Evolutionary conservation across 1,140 invertebrate species (phyloP).

Genomic region (Meloidogyne exigua): DNA sequence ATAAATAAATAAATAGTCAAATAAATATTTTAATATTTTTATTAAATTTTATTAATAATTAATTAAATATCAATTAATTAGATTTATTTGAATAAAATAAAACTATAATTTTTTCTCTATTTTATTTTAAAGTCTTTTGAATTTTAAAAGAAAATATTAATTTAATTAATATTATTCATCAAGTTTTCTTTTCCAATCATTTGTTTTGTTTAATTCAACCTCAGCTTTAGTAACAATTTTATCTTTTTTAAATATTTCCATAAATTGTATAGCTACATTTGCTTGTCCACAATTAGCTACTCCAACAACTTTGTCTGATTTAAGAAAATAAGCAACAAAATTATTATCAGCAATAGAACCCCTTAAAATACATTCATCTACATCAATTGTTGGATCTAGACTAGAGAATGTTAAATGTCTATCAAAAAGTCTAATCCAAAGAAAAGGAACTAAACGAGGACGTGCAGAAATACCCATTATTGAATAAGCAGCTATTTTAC

Average conservation of each 20-base stretch:
- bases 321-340: slow-evolving; percentile 13
- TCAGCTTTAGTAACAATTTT: slow-evolving; percentile 7
- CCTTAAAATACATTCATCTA: slow-evolving; percentile 10
- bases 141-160: neutral
- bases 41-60: too few relatives aligned
- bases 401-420: slow-evolving; percentile 16
- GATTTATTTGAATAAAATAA: too few relatives aligned
- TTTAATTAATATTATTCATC: neutral
- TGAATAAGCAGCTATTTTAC: slow-evolving; percentile 2
- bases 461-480: slow-evolving; percentile 10
- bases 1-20: too few relatives aligned
- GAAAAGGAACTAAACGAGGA: slow-evolving; percentile 15
- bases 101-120: too few relatives aligned
- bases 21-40: too few relatives aligned
- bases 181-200: neutral
- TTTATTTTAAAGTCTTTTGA: neutral
- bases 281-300: neutral
- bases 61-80: too few relatives aligned
- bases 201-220: neutral
- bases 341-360: slow-evolving; percentile 17
- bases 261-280: slow-evolving; percentile 14
- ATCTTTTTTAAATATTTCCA: slow-evolving; percentile 1
- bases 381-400: slow-evolving; percentile 6
- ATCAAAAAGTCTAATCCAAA: slow-evolving; percentile 19
- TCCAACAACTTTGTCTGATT: neutral